Evolutionary conservation across 2,113 vertebrate genomes (phyloP).

Genomic region (Lamprologus speciosus): DNA sequence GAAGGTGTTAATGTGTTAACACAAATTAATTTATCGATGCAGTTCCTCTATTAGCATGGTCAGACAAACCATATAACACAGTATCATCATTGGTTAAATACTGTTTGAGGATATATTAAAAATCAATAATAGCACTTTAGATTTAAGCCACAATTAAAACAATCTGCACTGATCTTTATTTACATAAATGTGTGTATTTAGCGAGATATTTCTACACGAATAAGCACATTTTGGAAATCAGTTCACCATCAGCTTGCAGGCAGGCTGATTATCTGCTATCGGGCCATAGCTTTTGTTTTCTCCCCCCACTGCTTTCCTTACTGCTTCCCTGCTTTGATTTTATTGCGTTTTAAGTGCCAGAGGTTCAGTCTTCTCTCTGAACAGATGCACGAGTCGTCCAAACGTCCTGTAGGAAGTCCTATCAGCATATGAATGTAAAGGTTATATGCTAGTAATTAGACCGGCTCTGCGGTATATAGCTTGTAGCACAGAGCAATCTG

Average conservation of each 20-base stretch:
- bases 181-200: not conserved
- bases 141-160: not conserved
- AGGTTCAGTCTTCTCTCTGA: not conserved
- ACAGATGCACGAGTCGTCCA: not conserved
- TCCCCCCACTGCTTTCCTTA: not conserved
- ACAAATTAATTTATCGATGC: not conserved
- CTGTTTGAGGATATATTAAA: not conserved
- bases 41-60: not conserved
- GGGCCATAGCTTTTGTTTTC: not conserved
- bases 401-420: not conserved
- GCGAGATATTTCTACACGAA: not conserved
- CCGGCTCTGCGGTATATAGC: not conserved
- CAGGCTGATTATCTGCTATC: not conserved
- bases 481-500: constrained; percentile 28
- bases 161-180: not conserved
- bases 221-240: not conserved
- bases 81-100: accelerated
- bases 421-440: not conserved
- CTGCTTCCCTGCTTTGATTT: not conserved
- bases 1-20: not conserved
- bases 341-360: not conserved
- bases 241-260: not conserved
- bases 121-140: not conserved
- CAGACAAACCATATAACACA: not conserved
- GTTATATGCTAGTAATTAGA: constrained; percentile 8